Evolutionary conservation across 2,113 vertebrate species (phyloP).

Genomic region (Conger conger): DNA sequence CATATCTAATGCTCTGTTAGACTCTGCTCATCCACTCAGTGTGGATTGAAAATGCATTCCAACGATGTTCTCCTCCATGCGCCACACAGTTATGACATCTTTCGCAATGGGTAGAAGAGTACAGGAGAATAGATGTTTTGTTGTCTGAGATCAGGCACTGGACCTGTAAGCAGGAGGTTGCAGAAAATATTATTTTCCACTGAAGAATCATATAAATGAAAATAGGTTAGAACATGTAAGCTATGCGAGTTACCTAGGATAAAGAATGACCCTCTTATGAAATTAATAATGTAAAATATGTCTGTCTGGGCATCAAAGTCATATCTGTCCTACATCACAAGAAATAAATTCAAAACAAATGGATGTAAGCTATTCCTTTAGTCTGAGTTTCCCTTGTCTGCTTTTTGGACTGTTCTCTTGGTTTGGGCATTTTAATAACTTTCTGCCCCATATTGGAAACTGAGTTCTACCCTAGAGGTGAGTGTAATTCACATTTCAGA

Average conservation of each 20-base stretch:
- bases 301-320: background rate
- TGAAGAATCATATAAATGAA: background rate
- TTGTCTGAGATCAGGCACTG: background rate
- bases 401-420: slow-evolving; percentile 46
- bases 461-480: slow-evolving; percentile 50
- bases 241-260: background rate
- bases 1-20: background rate
- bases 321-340: background rate
- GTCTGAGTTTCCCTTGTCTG: slow-evolving; percentile 36
- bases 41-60: background rate
- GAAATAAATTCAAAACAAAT: background rate
- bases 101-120: background rate
- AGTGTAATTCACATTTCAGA: slow-evolving; percentile 59
- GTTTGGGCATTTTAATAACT: slow-evolving; percentile 50
- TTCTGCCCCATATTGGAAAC: slow-evolving; percentile 48
- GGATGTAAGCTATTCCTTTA: background rate
- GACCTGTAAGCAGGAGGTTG: background rate
- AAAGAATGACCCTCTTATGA: background rate
- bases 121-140: background rate
- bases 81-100: background rate
- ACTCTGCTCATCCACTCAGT: too few species aligned
- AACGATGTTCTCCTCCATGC: background rate
- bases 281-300: slow-evolving; percentile 2
- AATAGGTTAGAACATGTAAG: background rate
- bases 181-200: background rate